Conservation (phyloP, 2,797 vertebrate genomes). For the Gymnoscopelus microlampas region DNA sequence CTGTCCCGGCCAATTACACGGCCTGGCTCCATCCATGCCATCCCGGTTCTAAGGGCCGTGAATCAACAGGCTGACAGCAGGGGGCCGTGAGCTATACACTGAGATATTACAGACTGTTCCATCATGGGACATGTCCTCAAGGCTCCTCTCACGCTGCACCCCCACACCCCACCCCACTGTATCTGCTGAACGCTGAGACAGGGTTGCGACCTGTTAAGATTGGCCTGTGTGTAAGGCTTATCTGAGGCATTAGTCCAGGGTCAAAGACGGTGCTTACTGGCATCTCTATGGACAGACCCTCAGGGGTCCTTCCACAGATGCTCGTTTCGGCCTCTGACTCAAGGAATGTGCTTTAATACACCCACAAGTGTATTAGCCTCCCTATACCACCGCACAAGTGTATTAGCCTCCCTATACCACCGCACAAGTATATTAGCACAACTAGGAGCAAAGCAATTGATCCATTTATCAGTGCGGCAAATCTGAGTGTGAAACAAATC, state of each 20-base stretch:
- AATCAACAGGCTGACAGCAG: conserved; percentile 73
- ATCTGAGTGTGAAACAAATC: too few relatives aligned
- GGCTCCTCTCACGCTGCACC: conserved; percentile 61
- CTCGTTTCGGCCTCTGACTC: conserved; percentile 49
- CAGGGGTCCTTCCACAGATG: conserved; percentile 49
- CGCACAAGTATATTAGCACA: too few relatives aligned
- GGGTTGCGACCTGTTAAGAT: conserved; percentile 72
- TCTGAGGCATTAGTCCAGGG: conserved; percentile 64
- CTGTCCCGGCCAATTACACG: conserved; percentile 44
- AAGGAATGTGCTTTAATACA: conserved; percentile 12
- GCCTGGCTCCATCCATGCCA: conserved; percentile 52
- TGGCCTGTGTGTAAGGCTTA: conserved; percentile 60
- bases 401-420: too few relatives aligned
- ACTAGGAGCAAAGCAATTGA: too few relatives aligned
- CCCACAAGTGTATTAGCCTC: conserved; percentile 29
- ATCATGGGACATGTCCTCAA: conserved; percentile 66
- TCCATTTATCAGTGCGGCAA: too few relatives aligned
- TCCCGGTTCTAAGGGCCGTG: conserved; percentile 51
- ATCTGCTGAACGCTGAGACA: conserved; percentile 48
- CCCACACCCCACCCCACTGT: conserved; percentile 47
- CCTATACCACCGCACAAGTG: not conserved
- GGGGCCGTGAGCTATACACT: conserved; percentile 51
- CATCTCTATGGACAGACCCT: conserved; percentile 59
- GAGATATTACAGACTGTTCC: conserved; percentile 66
- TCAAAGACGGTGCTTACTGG: conserved; percentile 54